A percentile compares a stretch with the other conserved stretches of the same genome.
Evolutionary conservation across 2,113 vertebrate genomes (phyloP).

Genomic region (Australoheros scitulus): DNA sequence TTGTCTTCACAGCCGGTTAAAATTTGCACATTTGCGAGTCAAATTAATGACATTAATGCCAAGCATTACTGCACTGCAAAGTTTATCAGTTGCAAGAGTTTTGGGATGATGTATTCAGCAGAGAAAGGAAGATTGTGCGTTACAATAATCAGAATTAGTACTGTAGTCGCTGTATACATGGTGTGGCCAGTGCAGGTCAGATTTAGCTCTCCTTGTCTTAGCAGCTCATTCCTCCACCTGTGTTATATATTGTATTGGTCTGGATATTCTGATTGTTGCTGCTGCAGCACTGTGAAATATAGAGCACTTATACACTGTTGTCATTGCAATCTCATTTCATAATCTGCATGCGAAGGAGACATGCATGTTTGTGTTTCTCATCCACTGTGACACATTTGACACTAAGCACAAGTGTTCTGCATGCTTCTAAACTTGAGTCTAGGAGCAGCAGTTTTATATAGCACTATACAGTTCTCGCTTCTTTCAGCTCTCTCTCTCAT

Average conservation of each 20-base stretch:
- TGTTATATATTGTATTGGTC: slow-evolving; percentile 70
- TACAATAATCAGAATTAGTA: background rate
- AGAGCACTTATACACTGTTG: slow-evolving; percentile 76
- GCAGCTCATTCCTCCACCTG: slow-evolving; percentile 44
- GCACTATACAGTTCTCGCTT: background rate
- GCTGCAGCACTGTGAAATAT: slow-evolving; percentile 72
- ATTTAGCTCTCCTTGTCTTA: slow-evolving; percentile 46
- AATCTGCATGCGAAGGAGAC: slow-evolving; percentile 67
- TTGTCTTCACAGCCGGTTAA: background rate
- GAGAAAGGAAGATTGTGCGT: too few species aligned
- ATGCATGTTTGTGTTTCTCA: slow-evolving; percentile 30
- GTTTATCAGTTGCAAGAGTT: background rate
- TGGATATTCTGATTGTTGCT: slow-evolving; percentile 75
- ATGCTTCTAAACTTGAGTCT: background rate
- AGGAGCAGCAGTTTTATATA: background rate
- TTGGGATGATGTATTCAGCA: background rate
- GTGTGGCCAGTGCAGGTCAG: slow-evolving; percentile 12
- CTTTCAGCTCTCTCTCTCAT: background rate
- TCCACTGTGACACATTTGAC: slow-evolving; percentile 25
- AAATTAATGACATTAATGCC: too few species aligned
- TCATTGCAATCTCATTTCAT: slow-evolving; percentile 78
- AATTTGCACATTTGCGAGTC: background rate
- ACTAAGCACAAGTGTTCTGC: slow-evolving; percentile 24
- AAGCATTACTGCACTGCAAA: background rate
- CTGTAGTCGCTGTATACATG: slow-evolving; percentile 31